phyloP scores from a whole-genome alignment of 2,888 invertebrate species.

The Xylocampa areola region DNA sequence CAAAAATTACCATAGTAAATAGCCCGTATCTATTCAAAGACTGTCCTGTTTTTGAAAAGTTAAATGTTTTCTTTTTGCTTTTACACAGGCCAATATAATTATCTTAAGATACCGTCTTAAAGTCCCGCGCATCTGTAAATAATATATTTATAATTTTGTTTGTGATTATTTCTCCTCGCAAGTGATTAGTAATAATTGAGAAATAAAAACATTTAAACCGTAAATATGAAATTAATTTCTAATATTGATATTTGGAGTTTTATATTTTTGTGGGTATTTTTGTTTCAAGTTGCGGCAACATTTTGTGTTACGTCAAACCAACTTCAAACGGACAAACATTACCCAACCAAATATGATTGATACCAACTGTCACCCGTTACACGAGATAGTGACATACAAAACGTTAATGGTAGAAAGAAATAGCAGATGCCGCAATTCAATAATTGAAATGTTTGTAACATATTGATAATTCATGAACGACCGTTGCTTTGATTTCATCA shows the following conservation, averaged over 20 bases:
- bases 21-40: no score
- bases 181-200: no score
- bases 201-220: neutral
- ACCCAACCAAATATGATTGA: constrained; percentile 60
- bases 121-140: no score
- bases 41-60: no score
- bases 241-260: neutral
- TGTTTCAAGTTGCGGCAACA: constrained; percentile 18
- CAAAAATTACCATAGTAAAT: no score
- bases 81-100: no score
- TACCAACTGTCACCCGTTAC: constrained; percentile 50
- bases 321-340: constrained; percentile 54
- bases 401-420: constrained; percentile 52
- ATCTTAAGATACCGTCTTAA: no score
- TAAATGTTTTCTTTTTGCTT: no score
- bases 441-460: constrained; percentile 57
- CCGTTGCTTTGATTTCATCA: constrained; percentile 82
- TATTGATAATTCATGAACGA: constrained; percentile 73
- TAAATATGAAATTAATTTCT: neutral
- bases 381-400: constrained; percentile 50
- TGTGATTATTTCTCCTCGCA: no score
- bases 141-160: no score
- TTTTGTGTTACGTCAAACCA: constrained; percentile 41
- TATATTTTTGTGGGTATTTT: neutral
- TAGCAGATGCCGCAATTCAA: constrained; percentile 22